Evolutionary conservation across 2,113 vertebrate species (phyloP), one percentile per base, ranked within the genome.

Genomic region (Hippocampus mohnikei): DNA sequence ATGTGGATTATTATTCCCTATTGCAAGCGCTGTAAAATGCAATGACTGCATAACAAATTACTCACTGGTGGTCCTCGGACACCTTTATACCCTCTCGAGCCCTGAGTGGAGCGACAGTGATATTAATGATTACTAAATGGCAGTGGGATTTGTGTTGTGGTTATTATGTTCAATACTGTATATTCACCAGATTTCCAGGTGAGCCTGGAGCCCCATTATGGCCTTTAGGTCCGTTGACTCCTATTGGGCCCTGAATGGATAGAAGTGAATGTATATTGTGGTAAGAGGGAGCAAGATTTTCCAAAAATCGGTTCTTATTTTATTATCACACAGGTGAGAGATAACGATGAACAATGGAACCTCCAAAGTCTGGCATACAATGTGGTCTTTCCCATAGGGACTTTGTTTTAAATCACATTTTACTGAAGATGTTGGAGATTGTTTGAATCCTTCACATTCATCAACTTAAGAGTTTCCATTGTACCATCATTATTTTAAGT

Each of bases 51-150:
- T 67, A 16, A 25, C 3, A 48, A 41, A 16, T 56, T 44, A 85
- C 88, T 87, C 68, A 90, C 88, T 56, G 63, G 73, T 46, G 0
- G 66, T 76, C 88, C 86, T 86, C 70, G 84, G 0, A 2, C 23
- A 69, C 86, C 81, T 74, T 52, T 33, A 55, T 1, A 7, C 66
- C 88, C 86, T 12, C 20, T 18, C 2, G 11, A 42, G 18, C 79
- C 88, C 86, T 89, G 66, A 76, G 63, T 25, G 0, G 10, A 69
- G 62, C 33, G 21, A 78, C 8, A 78, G 3, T 48, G 20, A 11
- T 18, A 18, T 66, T 66, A 3, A 27, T 44, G 23, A 68, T 16
- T 7, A 42, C 50, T 8, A 40, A 37, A 40, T 23, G 1, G 37
- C 29, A 7, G 44, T 23, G 2, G n/a, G 23, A 40, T 41, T n/a